Percentiles rank a stretch among this genome's conserved stretches.
These are phyloP conservation scores for Osmerus eperlanus DNA, from an alignment of 2,113 vertebrate genomes.

Conservation along the genomic window DNA sequence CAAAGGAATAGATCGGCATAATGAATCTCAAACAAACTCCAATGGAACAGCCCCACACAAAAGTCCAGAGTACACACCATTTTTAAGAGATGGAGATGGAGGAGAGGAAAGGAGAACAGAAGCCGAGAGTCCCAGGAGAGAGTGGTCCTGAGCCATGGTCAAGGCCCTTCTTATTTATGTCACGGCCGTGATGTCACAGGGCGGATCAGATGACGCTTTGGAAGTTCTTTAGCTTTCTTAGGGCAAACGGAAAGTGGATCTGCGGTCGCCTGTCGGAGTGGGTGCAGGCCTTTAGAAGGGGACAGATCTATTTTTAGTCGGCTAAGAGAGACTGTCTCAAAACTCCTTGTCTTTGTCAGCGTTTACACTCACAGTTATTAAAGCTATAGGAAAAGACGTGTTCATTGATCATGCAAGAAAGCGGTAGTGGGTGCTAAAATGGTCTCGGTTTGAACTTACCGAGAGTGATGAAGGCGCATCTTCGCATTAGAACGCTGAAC, in stretches of 20 bases:
- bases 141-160: slow-evolving; percentile 78
- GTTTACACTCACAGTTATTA: slow-evolving; percentile 23
- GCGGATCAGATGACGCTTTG: slow-evolving; percentile 78
- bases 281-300: slow-evolving; percentile 70
- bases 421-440: background rate
- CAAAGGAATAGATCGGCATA: background rate
- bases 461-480: slow-evolving; percentile 6
- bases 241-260: slow-evolving; percentile 86
- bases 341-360: slow-evolving; percentile 63
- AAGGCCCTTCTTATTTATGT: slow-evolving; percentile 84
- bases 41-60: slow-evolving; percentile 12
- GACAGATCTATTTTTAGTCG: slow-evolving; percentile 84
- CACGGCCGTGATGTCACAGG: slow-evolving; percentile 74
- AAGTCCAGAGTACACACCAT: slow-evolving; percentile 89
- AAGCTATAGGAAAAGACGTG: background rate
- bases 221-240: slow-evolving; percentile 95
- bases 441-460: background rate
- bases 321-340: slow-evolving; percentile 57
- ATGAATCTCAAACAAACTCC: slow-evolving; percentile 36
- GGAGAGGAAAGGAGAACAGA: slow-evolving; percentile 70
- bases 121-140: slow-evolving; percentile 78
- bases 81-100: slow-evolving; percentile 71
- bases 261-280: slow-evolving; percentile 48
- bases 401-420: background rate
- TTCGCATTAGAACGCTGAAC: background rate